Evolutionary conservation across 1,140 invertebrate genomes (phyloP).

Genomic region (Plectrocnemia conspersa): DNA sequence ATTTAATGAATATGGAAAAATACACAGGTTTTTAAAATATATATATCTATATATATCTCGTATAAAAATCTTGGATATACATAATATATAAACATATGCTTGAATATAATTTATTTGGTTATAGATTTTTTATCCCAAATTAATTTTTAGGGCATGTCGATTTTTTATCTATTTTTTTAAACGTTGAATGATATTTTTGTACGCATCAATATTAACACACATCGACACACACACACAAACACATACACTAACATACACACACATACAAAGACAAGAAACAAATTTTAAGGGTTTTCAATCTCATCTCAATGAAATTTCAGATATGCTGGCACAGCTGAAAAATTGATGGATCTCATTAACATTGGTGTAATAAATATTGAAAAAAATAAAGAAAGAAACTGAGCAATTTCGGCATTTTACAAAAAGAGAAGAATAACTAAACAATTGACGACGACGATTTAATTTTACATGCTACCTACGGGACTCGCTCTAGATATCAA

Average conservation of each 20-base stretch:
- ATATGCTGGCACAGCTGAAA: constrained; percentile 27
- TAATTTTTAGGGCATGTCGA: constrained; percentile 23
- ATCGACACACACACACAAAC: background rate
- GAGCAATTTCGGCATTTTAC: constrained; percentile 23
- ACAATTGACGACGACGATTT: too few relatives aligned
- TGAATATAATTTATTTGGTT: background rate
- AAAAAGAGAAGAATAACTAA: constrained; percentile 15
- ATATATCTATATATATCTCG: constrained; percentile 15
- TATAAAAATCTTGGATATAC: constrained; percentile 6
- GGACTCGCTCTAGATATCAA: constrained; percentile 14
- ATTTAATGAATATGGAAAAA: constrained; percentile 14
- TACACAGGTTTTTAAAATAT: constrained; percentile 17
- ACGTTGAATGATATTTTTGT: constrained; percentile 3
- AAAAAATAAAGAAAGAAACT: too few relatives aligned
- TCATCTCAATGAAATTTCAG: constrained; percentile 26
- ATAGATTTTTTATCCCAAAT: constrained; percentile 24
- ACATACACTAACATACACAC: constrained; percentile 11
- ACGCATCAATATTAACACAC: background rate
- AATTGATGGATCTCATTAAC: constrained; percentile 17
- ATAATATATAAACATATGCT: constrained; percentile 9
- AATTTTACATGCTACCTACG: constrained; percentile 22
- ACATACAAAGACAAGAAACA: constrained; percentile 1
- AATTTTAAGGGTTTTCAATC: constrained; percentile 24
- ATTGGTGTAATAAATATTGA: too few relatives aligned
- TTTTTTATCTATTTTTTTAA: constrained; percentile 14